These are phyloP conservation scores for Chrysomela aeneicollis DNA, from an alignment of 2,888 invertebrate species.

Conservation along the genomic window DNA sequence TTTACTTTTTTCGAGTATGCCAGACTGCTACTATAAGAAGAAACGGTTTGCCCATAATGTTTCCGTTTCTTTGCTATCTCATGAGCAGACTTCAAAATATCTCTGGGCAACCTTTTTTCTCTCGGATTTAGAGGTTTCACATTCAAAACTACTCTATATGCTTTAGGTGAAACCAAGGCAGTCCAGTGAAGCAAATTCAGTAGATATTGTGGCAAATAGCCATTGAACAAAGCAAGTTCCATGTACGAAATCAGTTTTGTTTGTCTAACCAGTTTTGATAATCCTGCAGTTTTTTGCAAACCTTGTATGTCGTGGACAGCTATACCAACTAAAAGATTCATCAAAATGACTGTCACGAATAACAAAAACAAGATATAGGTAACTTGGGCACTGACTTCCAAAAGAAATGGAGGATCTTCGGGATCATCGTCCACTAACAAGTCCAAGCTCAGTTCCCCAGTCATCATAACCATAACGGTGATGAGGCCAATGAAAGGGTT, in stretches of 20 bases:
- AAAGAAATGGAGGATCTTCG: conserved; percentile 76
- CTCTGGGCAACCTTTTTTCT: conserved; percentile 80
- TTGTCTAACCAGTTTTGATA: conserved; percentile 83
- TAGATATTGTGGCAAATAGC: conserved; percentile 78
- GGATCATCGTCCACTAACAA: conserved; percentile 78
- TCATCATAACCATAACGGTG: conserved; percentile 89
- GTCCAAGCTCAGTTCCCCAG: conserved; percentile 83
- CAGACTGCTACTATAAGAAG: conserved; percentile 71
- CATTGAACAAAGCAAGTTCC: conserved; percentile 82
- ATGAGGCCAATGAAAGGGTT: conserved; percentile 87
- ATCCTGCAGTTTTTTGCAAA: conserved; percentile 82
- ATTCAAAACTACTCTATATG: conserved; percentile 81
- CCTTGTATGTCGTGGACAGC: conserved; percentile 90
- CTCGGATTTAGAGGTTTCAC: conserved; percentile 86
- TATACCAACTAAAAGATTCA: conserved; percentile 87
- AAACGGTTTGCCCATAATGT: conserved; percentile 73
- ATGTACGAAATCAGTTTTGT: conserved; percentile 88
- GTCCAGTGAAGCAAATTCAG: conserved; percentile 79
- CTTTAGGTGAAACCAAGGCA: conserved; percentile 81
- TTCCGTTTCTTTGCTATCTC: conserved; percentile 82
- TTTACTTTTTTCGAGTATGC: conserved; percentile 71
- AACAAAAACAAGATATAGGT: conserved; percentile 82
- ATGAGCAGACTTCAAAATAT: conserved; percentile 81
- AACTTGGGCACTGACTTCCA: conserved; percentile 83
- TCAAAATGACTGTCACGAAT: conserved; percentile 85